phyloP scores from a whole-genome alignment of 2,888 invertebrate genomes.

The Chloromyia formosa region DNA sequence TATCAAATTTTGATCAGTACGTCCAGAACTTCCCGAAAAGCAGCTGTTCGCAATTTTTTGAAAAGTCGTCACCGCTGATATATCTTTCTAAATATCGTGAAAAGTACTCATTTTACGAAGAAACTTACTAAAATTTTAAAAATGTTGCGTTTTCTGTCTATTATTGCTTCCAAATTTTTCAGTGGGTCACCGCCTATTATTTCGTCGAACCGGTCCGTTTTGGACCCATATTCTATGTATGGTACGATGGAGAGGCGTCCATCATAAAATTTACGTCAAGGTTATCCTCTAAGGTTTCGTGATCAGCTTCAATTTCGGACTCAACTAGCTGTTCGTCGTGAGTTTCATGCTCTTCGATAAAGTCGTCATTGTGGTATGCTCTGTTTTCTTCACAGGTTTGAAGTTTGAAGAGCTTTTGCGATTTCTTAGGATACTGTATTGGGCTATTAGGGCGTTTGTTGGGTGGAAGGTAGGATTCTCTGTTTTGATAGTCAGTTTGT shows the following conservation, averaged over 20 bases:
- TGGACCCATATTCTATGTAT: constrained; percentile 11
- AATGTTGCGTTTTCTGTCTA: neutral
- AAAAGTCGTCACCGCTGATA: no score
- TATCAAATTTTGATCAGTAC: no score
- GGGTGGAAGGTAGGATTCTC: neutral
- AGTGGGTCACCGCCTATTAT: neutral
- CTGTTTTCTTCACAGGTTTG: neutral
- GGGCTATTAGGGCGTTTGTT: neutral
- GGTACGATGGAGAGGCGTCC: constrained; percentile 17
- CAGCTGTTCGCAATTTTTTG: no score
- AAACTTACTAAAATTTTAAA: no score
- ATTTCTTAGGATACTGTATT: constrained; percentile 3
- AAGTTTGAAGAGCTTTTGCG: constrained; percentile 4
- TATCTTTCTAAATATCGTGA: no score
- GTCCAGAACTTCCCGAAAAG: no score
- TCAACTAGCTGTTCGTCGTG: neutral
- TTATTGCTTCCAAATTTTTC: constrained; percentile 2
- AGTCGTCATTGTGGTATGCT: neutral
- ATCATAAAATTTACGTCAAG: constrained; percentile 30
- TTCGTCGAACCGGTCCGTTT: neutral
- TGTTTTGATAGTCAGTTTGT: neutral
- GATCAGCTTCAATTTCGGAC: neutral
- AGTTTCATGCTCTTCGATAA: neutral
- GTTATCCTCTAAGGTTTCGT: neutral
- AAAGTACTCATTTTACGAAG: no score